phyloP scores from a whole-genome alignment of 1,140 invertebrate genomes.

The Euborellia annulipes region DNA sequence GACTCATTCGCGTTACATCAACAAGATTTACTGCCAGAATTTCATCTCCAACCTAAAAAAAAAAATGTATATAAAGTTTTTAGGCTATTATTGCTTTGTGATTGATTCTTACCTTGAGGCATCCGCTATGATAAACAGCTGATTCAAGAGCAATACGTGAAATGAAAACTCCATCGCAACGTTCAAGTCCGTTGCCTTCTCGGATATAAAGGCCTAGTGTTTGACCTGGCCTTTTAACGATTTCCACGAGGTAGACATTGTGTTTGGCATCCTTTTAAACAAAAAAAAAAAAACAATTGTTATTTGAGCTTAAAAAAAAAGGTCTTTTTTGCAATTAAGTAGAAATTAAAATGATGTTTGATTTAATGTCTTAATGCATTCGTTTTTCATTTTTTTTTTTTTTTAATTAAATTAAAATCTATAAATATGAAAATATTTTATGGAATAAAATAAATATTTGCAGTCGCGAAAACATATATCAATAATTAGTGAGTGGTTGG shows the following conservation, averaged over 20 bases:
- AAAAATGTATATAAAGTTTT: constrained; percentile 6
- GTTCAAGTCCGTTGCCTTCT: constrained; percentile 87
- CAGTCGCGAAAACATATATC: too few species aligned
- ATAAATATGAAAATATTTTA: too few species aligned
- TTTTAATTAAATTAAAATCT: too few species aligned
- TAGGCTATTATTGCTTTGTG: not conserved
- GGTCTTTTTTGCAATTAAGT: not conserved
- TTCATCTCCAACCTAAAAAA: constrained; percentile 81
- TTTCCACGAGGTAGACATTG: constrained; percentile 89
- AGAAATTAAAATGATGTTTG: too few species aligned
- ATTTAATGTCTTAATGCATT: too few species aligned
- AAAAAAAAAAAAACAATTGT: constrained; percentile 13
- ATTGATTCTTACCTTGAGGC: constrained; percentile 49
- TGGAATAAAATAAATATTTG: too few species aligned
- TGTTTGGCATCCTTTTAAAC: constrained; percentile 59
- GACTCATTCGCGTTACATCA: constrained; percentile 90
- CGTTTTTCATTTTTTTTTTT: too few species aligned
- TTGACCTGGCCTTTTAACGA: constrained; percentile 96
- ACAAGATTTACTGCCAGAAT: constrained; percentile 95
- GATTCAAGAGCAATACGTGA: constrained; percentile 94
- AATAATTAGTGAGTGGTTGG: too few species aligned
- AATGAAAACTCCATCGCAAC: constrained; percentile 93
- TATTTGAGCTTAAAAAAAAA: not conserved
- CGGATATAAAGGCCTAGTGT: constrained; percentile 95
- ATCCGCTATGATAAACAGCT: constrained; percentile 89